Evolutionary conservation across 2,888 invertebrate species (phyloP).

Genomic region (Icerya purchasi): DNA sequence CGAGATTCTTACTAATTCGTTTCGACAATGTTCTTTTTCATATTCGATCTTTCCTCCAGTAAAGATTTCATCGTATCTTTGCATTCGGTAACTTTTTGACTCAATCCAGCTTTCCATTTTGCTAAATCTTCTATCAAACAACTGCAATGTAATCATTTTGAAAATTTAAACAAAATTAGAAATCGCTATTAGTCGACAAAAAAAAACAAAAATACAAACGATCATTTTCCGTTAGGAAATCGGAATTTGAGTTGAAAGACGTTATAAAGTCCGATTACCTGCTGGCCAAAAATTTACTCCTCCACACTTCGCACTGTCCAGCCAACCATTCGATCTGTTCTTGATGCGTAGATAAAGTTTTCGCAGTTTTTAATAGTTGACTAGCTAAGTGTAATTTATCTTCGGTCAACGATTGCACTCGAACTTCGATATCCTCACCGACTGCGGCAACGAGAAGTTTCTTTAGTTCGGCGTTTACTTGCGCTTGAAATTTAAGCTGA

Average conservation of each 20-base stretch:
- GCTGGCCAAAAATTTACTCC: slow-evolving; percentile 86
- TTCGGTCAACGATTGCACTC: slow-evolving; percentile 74
- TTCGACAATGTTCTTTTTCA: slow-evolving; percentile 38
- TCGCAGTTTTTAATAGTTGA: slow-evolving; percentile 63
- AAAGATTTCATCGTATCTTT: slow-evolving; percentile 45
- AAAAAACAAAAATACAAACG: neutral
- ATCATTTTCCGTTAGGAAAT: neutral
- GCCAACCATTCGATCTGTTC: slow-evolving; percentile 84
- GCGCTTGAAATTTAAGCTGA: slow-evolving; percentile 66
- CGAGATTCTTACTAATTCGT: slow-evolving; percentile 37
- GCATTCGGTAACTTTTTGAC: slow-evolving; percentile 43
- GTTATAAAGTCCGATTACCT: no score
- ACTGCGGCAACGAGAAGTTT: slow-evolving; percentile 82
- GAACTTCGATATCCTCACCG: slow-evolving; percentile 76
- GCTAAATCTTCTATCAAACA: slow-evolving; percentile 83
- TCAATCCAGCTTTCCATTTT: slow-evolving; percentile 58
- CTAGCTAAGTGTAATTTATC: slow-evolving; percentile 74
- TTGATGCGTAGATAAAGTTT: slow-evolving; percentile 67
- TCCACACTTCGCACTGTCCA: slow-evolving; percentile 89
- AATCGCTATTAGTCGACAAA: neutral
- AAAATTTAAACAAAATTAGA: no score
- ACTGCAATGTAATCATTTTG: no score
- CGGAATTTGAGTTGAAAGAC: no score
- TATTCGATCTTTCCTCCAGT: slow-evolving; percentile 43
- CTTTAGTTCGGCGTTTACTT: slow-evolving; percentile 80